phyloP scores from a whole-genome alignment of 2,888 invertebrate species.

The Apamea epomidion region DNA sequence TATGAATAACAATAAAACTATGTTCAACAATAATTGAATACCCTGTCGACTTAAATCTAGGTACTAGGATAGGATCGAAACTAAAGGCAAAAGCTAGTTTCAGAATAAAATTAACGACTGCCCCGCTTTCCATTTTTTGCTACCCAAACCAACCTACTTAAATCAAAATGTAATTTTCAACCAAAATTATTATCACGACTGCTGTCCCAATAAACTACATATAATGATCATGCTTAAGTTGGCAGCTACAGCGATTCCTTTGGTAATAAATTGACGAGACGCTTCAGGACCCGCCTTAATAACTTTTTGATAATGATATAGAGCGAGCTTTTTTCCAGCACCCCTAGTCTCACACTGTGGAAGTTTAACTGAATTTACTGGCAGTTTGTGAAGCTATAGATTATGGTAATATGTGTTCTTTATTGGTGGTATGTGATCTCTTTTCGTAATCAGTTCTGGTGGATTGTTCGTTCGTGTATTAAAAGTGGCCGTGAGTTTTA shows the following conservation, averaged over 20 bases:
- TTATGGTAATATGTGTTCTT: slow-evolving; percentile 74
- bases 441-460: slow-evolving; percentile 41
- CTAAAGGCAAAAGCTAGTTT: neutral
- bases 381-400: slow-evolving; percentile 73
- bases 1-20: neutral
- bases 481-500: neutral
- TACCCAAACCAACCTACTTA: neutral
- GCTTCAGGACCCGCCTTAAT: slow-evolving; percentile 70
- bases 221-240: slow-evolving; percentile 57
- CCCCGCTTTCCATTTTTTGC: neutral
- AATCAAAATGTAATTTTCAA: slow-evolving; percentile 32
- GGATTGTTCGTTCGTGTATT: slow-evolving; percentile 7
- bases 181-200: slow-evolving; percentile 31
- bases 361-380: slow-evolving; percentile 79
- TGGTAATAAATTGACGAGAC: slow-evolving; percentile 69
- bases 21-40: neutral
- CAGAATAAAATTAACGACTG: neutral
- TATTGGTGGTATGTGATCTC: slow-evolving; percentile 72
- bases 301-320: slow-evolving; percentile 81
- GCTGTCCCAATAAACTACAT: slow-evolving; percentile 40
- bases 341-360: slow-evolving; percentile 63
- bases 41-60: neutral
- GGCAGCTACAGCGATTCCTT: slow-evolving; percentile 49
- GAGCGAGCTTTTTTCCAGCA: slow-evolving; percentile 67
- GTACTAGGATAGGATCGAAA: neutral